Conservation (phyloP, 2,113 vertebrate species). For the Cygnus atratus region DNA sequence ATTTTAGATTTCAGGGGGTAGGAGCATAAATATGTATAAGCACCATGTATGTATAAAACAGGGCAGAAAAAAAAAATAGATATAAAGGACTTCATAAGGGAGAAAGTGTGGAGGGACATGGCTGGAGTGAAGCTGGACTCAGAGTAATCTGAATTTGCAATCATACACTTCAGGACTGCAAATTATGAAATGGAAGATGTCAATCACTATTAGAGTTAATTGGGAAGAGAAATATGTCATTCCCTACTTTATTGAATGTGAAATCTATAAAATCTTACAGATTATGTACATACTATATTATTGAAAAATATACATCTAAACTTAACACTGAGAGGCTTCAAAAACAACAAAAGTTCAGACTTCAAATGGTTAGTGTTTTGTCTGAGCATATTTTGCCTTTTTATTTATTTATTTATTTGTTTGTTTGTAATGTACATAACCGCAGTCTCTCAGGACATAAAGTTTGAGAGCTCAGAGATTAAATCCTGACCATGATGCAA, state of each 20-base stretch:
- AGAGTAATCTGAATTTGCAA: neutral
- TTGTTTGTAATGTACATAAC: neutral
- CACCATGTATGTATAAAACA: neutral
- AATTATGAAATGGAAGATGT: neutral
- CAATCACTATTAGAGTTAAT: neutral
- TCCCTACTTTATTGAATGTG: neutral
- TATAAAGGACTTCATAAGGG: neutral
- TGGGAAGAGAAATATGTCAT: neutral
- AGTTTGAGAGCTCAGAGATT: neutral
- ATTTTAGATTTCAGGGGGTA: neutral
- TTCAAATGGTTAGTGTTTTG: neutral
- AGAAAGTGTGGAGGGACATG: neutral
- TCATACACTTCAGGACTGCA: neutral
- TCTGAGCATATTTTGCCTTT: neutral
- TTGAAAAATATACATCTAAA: neutral
- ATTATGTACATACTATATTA: neutral
- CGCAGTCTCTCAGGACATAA: accelerated
- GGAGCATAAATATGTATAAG: neutral
- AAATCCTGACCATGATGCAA: neutral
- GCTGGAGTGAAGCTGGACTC: neutral
- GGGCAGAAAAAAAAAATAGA: neutral
- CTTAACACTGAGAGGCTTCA: neutral
- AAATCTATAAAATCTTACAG: neutral
- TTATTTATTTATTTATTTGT: neutral
- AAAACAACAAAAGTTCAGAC: neutral